Percentiles rank a stretch among this genome's conserved stretches.
Conservation (phyloP, 2,113 vertebrate species). For the Prinia subflava region DNA sequence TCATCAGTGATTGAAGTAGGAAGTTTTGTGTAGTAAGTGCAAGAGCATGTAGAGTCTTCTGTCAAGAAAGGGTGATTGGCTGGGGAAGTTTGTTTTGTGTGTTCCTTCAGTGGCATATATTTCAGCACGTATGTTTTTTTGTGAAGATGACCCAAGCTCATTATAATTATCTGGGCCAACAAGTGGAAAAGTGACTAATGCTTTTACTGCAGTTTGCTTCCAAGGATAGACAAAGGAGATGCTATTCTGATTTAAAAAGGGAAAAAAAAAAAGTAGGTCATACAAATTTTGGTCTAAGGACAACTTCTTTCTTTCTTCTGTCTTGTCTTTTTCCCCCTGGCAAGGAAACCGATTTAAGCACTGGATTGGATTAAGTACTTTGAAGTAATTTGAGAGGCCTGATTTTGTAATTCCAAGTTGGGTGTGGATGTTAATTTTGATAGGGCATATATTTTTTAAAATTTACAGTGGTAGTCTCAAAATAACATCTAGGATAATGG, state of each 20-base stretch:
- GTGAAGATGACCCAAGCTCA: background rate
- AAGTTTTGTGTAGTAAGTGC: background rate
- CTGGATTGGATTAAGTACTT: background rate
- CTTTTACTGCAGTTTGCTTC: background rate
- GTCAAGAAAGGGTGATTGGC: background rate
- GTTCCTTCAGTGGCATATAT: background rate
- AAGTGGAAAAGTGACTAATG: conserved; percentile 13
- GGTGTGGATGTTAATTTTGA: background rate
- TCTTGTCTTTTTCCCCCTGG: background rate
- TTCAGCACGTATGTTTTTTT: background rate
- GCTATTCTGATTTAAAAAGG: background rate
- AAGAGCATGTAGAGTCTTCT: background rate
- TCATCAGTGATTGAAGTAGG: background rate
- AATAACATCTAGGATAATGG: background rate
- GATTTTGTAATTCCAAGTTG: background rate
- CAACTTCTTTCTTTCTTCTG: background rate
- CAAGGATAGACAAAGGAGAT: conserved; percentile 38
- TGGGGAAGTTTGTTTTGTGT: background rate
- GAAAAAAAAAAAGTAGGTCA: conserved; percentile 2
- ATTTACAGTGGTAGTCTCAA: background rate
- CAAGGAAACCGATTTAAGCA: background rate
- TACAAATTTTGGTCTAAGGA: background rate
- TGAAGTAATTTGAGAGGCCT: background rate
- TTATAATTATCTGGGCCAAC: conserved; percentile 9
- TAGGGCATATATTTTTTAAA: background rate